phyloP scores from a whole-genome alignment of 2,888 invertebrate genomes.

The Cosmorhoe ocellata region DNA sequence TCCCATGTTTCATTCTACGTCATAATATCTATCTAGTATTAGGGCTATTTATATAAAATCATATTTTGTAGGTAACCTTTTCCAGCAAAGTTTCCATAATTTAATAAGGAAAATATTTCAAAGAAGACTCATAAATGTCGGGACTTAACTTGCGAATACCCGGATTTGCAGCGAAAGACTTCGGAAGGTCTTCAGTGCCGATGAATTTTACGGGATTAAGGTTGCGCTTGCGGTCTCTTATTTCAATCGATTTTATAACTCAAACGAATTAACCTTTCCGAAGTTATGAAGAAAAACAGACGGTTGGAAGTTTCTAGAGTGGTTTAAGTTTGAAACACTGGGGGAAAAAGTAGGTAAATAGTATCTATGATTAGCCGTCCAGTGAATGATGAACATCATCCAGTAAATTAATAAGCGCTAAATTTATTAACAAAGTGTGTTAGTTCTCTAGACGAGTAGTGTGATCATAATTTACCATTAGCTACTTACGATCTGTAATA shows the following conservation, averaged over 20 bases:
- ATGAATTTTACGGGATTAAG: slow-evolving; percentile 63
- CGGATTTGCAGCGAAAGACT: slow-evolving; percentile 64
- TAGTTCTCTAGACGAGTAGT: no score
- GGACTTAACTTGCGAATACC: slow-evolving; percentile 64
- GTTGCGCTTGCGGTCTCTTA: slow-evolving; percentile 50
- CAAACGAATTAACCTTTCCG: slow-evolving; percentile 28
- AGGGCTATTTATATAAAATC: no score
- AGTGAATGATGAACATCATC: no score
- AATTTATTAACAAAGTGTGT: no score
- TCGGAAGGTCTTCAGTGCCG: slow-evolving; percentile 67
- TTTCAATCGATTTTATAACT: slow-evolving; percentile 56
- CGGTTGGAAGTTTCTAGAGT: background rate
- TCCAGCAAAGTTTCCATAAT: slow-evolving; percentile 22
- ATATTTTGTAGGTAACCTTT: slow-evolving; percentile 1
- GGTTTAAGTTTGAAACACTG: background rate
- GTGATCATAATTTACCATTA: no score
- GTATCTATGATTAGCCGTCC: background rate
- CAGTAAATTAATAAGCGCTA: no score
- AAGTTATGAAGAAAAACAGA: slow-evolving; percentile 15
- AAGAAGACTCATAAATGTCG: slow-evolving; percentile 67
- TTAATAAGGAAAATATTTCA: slow-evolving; percentile 38
- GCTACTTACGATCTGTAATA: no score
- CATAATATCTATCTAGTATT: no score
- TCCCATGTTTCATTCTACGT: no score
- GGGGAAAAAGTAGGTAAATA: background rate